These are phyloP conservation scores for Aporrectodea caliginosa DNA, from an alignment of 1,140 invertebrate species.

Conservation along the genomic window DNA sequence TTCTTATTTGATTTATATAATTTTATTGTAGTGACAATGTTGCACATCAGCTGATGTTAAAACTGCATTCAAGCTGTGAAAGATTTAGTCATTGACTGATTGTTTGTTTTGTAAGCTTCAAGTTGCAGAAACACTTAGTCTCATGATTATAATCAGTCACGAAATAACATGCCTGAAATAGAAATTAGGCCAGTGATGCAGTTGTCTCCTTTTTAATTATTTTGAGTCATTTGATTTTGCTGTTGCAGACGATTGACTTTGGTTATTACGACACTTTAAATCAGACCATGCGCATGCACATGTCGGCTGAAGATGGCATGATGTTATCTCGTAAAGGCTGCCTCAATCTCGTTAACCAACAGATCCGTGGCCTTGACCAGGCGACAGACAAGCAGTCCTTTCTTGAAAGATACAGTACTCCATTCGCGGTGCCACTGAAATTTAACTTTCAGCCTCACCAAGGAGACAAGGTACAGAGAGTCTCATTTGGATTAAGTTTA, in stretches of 20 bases:
- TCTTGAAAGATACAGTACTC: conserved; percentile 24
- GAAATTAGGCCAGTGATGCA: too few relatives aligned
- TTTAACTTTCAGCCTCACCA: conserved; percentile 80
- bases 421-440: conserved; percentile 89
- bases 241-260: conserved; percentile 78
- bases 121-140: too few relatives aligned
- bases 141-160: too few relatives aligned
- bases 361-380: conserved; percentile 76
- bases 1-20: too few relatives aligned
- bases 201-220: too few relatives aligned
- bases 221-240: conserved; percentile 5
- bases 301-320: conserved; percentile 75
- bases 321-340: conserved; percentile 69
- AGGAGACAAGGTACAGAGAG: conserved; percentile 64
- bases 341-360: conserved; percentile 67
- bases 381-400: conserved; percentile 77
- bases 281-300: conserved; percentile 73
- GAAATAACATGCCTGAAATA: too few relatives aligned
- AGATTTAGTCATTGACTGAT: too few relatives aligned
- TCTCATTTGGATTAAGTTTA: too few relatives aligned
- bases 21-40: too few relatives aligned
- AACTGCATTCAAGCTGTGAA: too few relatives aligned
- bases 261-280: conserved; percentile 82
- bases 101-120: too few relatives aligned
- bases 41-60: too few relatives aligned